Evolutionary conservation across 2,797 vertebrate genomes (phyloP).

Genomic region (Chrysolophus pictus): DNA sequence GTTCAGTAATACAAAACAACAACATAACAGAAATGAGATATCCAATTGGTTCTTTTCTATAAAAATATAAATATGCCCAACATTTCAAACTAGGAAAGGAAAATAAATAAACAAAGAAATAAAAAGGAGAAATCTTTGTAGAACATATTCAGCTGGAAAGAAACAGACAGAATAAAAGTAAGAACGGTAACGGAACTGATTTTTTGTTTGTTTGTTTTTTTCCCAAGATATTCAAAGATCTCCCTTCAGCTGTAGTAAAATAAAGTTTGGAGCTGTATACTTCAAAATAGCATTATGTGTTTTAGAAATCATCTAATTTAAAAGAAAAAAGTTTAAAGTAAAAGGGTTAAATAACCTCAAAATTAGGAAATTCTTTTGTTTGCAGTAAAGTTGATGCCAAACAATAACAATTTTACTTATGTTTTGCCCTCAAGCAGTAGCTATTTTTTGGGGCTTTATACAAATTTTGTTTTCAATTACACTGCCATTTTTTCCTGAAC

Average conservation of each 20-base stretch:
- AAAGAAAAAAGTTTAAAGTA: neutral
- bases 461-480: neutral
- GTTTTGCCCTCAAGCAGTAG: neutral
- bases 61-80: neutral
- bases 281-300: neutral
- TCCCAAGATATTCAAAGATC: neutral
- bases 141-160: neutral
- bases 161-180: neutral
- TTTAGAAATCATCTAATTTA: neutral
- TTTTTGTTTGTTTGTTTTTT: neutral
- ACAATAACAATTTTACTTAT: neutral
- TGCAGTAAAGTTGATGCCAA: neutral
- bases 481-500: neutral
- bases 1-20: neutral
- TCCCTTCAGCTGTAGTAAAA: neutral
- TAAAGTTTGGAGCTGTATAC: neutral
- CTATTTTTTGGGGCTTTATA: neutral
- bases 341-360: too few relatives aligned
- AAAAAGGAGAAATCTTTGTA: neutral
- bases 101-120: accelerated
- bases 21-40: neutral
- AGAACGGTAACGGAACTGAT: neutral
- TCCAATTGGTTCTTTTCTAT: neutral
- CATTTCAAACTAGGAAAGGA: neutral
- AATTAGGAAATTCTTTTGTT: too few relatives aligned